phyloP scores from a whole-genome alignment of 1,140 invertebrate species.

The Drosophila funebris region DNA sequence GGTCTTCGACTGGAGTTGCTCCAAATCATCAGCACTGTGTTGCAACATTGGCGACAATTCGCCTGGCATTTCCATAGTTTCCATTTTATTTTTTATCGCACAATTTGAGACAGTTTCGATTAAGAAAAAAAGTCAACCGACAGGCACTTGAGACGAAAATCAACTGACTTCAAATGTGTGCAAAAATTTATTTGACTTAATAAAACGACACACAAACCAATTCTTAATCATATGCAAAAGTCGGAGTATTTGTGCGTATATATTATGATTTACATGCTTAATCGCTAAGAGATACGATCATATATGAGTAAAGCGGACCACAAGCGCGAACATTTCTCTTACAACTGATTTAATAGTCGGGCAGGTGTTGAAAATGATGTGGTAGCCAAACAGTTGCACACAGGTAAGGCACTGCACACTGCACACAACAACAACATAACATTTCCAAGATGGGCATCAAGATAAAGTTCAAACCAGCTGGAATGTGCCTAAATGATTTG shows the following conservation, averaged over 20 bases:
- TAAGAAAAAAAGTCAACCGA: constrained; percentile 51
- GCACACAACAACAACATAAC: constrained; percentile 3
- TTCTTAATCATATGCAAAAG: constrained; percentile 61
- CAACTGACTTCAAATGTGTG: constrained; percentile 68
- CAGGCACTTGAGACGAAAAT: constrained; percentile 55
- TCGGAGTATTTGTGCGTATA: constrained; percentile 32
- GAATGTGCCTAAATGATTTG: constrained; percentile 22
- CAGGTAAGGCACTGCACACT: constrained; percentile 21
- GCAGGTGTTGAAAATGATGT: constrained; percentile 26
- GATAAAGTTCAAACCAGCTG: constrained; percentile 24
- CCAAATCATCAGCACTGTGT: constrained; percentile 45
- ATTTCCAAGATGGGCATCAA: constrained; percentile 29
- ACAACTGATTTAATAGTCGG: constrained; percentile 37
- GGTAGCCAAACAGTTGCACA: constrained; percentile 28
- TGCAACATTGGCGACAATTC: constrained; percentile 65
- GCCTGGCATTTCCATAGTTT: constrained; percentile 28
- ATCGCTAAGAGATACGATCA: constrained; percentile 36
- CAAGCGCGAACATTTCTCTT: constrained; percentile 23
- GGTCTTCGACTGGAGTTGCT: constrained; percentile 52
- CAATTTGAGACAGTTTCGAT: constrained; percentile 1
- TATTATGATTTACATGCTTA: constrained; percentile 40
- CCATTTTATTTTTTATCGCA: constrained; percentile 13
- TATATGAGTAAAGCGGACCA: constrained; percentile 13
- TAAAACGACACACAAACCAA: constrained; percentile 20
- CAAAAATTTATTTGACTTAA: constrained; percentile 34